Base-by-base conservation (phyloP, 2,888 invertebrate species). In the Hirtodrosophila confusa region DNA sequence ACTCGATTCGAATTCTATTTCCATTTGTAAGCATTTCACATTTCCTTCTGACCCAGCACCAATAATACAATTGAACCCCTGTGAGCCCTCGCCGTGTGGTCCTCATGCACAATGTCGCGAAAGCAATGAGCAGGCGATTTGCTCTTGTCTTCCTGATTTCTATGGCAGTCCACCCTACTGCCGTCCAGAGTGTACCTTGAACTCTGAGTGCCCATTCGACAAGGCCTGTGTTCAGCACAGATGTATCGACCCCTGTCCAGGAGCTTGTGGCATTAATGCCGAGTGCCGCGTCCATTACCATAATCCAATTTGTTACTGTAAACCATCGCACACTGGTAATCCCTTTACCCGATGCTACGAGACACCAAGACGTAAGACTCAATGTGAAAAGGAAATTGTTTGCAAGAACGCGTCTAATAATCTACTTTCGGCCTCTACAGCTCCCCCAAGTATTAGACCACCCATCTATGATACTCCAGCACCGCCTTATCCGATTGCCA, bases 131-230 rank as follows among this genome's bases (percentile, higher is more conserved):
- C 93, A 94, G 48, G 94, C 95, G 0, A 93, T 93, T 29, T 96
- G 96, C 80, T 94, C 94, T 4, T 96, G 96, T 83, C 92, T 94
- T 10, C 93, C 94, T 2, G 93, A 94, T 40, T 96, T 94, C 90
- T 92, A 93, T 47, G 95, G 95, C 29, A 93, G 93, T n/a, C 96
- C 97, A 31, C 96, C 96, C 4, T 94, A 94, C 70, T 97, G 96
- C 88, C 93, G 94, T 69, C 95, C 95, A 0, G 96, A 96, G 90
- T 96, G 96, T 89, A 93, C 94, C 9, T 93, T 93, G 55, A 95
- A 96, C 86, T 92, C 93, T 31, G 94, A 95, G 89, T 95, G 95
- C 88, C 72, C 93, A 1, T 92, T 92, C 69, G 92, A 93, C 70
- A 90, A 93, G 66, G 94, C 94, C 24, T 95, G 95, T 82, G 93